phyloP scores from a whole-genome alignment of 2,888 invertebrate genomes.

The Melieria picta region DNA sequence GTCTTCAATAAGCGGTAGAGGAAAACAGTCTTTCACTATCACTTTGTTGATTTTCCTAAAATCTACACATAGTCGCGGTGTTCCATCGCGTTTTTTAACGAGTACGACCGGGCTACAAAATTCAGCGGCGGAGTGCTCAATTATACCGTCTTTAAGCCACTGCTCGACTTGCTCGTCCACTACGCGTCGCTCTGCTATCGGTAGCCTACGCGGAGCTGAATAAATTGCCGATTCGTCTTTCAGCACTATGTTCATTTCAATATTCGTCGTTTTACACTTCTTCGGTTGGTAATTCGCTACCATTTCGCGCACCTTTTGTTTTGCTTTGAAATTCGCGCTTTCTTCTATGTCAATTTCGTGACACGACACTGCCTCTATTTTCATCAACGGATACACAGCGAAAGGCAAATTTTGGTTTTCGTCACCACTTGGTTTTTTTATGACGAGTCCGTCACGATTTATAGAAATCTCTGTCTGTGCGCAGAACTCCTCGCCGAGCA shows the following conservation, averaged over 20 bases:
- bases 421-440: conserved; percentile 14
- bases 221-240: conserved; percentile 15
- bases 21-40: conserved; percentile 22
- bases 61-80: not conserved
- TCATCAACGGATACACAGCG: conserved; percentile 4
- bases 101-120: conserved; percentile 51
- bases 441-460: conserved; percentile 21
- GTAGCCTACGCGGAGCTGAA: conserved; percentile 15
- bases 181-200: not conserved
- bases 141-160: conserved; percentile 40
- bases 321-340: conserved; percentile 3
- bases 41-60: conserved; percentile 29
- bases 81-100: conserved; percentile 28
- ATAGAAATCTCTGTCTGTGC: conserved; percentile 25
- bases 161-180: conserved; percentile 26
- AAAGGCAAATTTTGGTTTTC: not conserved
- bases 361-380: conserved; percentile 13
- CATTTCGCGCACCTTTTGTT: conserved; percentile 12
- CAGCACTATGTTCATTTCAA: conserved; percentile 40
- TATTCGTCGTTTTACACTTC: not conserved
- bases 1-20: conserved; percentile 40
- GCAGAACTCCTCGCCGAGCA: conserved; percentile 33
- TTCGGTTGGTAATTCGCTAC: conserved; percentile 12
- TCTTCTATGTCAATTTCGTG: conserved; percentile 1
- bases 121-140: conserved; percentile 38